Evolutionary conservation across 92 coral and sea anemone species (phyloP), one percentile per base, ranked within the genome.

Genomic region (Isaurus tuberculatus): DNA sequence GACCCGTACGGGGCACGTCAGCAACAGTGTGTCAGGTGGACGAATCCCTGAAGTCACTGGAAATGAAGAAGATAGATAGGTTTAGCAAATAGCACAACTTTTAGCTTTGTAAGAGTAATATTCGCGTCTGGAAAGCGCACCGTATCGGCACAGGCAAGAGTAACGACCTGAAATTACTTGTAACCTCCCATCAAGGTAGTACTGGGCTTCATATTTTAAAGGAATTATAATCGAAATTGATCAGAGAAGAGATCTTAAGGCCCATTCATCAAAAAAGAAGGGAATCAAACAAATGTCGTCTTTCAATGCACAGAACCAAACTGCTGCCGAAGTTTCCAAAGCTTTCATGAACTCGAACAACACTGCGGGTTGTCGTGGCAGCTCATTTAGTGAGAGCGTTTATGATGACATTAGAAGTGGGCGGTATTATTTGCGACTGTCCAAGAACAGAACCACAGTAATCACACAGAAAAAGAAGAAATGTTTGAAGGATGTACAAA

Each of bases 291-390:
- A n/a, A n/a, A 29, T 15, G 61, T 55, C 14, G 55, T 88, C 2
- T 91, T 91, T 75, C 63, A 72, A 3, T 91, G 94, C 63, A 79
- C 87, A 13, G 87, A 79, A 51, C 84, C 85, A 37, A 80, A 83
- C 22, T 85, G 88, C 79, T 78, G 7, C 14, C 33, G 75, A 71
- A 64, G 65, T 27, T 88, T 91, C 68, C 68, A 25, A 14, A 36
- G 55, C 29, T 51, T 91, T 79, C 33, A 73, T 9, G 90, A 91
- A 43, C 63, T 88, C 13, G 90, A 88, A 70, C 40, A 48, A 36
- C 75, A 40, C 46, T 40, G 49, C 40, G 16, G 57, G 75, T 16
- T 33, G 51, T 34, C 55, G 37, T 70, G 75, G 37, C 46, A 1
- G n/a, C 22, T 34, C 53, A n/a, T 20, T 48, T n/a, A 25, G 23